Base-by-base conservation (phyloP, 1,140 invertebrate genomes). In the Meloidogyne exigua region DNA sequence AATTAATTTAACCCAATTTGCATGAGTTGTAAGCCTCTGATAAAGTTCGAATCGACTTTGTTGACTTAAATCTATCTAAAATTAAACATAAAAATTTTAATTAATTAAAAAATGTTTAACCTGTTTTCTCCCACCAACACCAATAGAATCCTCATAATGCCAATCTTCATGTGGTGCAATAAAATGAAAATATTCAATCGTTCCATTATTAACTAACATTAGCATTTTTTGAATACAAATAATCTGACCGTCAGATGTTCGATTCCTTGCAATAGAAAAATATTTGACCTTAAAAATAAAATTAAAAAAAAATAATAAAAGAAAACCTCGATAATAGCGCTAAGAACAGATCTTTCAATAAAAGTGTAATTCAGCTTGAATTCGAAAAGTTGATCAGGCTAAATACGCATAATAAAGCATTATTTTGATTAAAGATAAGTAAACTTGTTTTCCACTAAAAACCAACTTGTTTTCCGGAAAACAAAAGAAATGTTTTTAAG, bases 111-210 rank as follows among this genome's bases (percentile, higher is more conserved):
- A 44, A 7, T 65, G 36, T 32, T 39, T 21, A 18, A 36, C 75
- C 21, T 66, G 68, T 36, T 26, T 77, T 42, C 25, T 78, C 2
- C 26, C 73, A 15, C 72, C 32, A 21, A 78, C 39, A 12, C 26
- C 26, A 18, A 13, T 9, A 25, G 49, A 76, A 32, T 79, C 68
- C 4, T 25, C n/a, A 36, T 70, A 79, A 32, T 42, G 64, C 77
- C 77, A 79, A 42, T 79, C 77, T 18, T 79, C 77, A 62, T 78
- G 77, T 1, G 77, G 76, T 2, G 77, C 77, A 25, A 79, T 62
- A 28, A 79, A 44, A n/a, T 79, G 77, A 9, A 78, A 49, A 67
- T 72, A 79, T 32, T 79, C 77, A 25, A 79, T 73, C 11, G n/a
- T 15, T 28, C 77, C 77, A 44, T 79, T 79, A 65, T 79, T 80